These are phyloP conservation scores for Glaucomys volans DNA, from an alignment of 2,113 vertebrate species.

Conservation along the genomic window DNA sequence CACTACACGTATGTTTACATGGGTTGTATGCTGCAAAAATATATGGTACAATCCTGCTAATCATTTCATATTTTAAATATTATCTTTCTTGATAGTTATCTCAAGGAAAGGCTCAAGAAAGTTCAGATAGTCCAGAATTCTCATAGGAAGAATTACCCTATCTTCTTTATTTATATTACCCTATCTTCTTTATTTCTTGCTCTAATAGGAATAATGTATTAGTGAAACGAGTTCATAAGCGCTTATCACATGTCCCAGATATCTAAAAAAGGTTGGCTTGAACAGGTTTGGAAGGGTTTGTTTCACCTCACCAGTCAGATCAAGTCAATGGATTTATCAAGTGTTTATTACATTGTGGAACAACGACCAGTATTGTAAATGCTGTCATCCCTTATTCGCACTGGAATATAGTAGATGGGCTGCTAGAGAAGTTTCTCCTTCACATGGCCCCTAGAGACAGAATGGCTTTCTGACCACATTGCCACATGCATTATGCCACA, in stretches of 20 bases:
- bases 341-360: neutral
- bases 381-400: neutral
- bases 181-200: neutral
- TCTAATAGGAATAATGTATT: neutral
- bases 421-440: neutral
- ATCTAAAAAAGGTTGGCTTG: slow-evolving; percentile 7
- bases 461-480: neutral
- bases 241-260: neutral
- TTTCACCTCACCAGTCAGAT: neutral
- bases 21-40: neutral
- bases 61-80: neutral
- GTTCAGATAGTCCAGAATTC: neutral
- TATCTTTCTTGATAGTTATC: neutral
- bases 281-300: neutral
- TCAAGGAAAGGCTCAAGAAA: neutral
- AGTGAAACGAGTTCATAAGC: neutral
- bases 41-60: neutral
- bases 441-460: neutral
- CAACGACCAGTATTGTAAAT: neutral
- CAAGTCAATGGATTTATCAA: slow-evolving; percentile 20
- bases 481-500: neutral
- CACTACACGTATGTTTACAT: neutral
- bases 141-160: no score
- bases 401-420: neutral
- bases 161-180: slow-evolving; percentile 28